Evolutionary conservation across 2,797 vertebrate genomes (phyloP).

Genomic region (Smutsia gigantea): DNA sequence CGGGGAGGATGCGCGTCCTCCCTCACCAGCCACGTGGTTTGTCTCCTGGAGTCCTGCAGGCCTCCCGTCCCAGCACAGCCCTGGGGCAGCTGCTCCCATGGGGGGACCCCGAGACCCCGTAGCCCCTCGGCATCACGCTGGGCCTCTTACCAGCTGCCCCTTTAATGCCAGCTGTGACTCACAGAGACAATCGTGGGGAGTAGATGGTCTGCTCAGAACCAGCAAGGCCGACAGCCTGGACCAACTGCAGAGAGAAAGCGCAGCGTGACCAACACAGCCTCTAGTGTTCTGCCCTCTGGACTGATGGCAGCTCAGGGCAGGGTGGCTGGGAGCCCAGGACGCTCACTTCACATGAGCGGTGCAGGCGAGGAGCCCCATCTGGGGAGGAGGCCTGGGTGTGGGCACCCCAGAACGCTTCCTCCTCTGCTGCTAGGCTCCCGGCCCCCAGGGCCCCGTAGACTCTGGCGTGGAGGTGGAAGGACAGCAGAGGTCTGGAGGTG

Average conservation of each 20-base stretch:
- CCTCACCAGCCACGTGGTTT: fast-evolving
- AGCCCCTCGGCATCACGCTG: background rate
- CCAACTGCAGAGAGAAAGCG: background rate
- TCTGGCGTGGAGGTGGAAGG: too few relatives aligned
- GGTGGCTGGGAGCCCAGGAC: background rate
- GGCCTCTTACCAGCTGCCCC: background rate
- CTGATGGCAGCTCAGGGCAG: background rate
- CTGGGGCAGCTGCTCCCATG: too few relatives aligned
- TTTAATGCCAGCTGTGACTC: background rate
- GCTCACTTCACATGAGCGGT: fast-evolving
- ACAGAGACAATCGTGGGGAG: background rate
- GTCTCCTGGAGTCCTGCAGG: background rate
- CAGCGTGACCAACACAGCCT: fast-evolving
- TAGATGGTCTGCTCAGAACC: slow-evolving; percentile 54
- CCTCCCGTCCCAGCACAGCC: too few relatives aligned
- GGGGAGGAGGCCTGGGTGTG: too few relatives aligned
- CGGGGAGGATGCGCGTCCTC: fast-evolving
- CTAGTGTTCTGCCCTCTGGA: background rate
- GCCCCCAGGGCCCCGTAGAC: background rate
- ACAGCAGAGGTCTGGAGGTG: fast-evolving
- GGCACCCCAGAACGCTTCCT: too few relatives aligned
- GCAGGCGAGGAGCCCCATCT: fast-evolving
- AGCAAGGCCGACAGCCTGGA: background rate
- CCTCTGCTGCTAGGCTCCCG: fast-evolving
- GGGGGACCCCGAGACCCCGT: background rate